These are phyloP conservation scores for Mirza zaza DNA, from an alignment of 2,113 vertebrate genomes.

Conservation along the genomic window DNA sequence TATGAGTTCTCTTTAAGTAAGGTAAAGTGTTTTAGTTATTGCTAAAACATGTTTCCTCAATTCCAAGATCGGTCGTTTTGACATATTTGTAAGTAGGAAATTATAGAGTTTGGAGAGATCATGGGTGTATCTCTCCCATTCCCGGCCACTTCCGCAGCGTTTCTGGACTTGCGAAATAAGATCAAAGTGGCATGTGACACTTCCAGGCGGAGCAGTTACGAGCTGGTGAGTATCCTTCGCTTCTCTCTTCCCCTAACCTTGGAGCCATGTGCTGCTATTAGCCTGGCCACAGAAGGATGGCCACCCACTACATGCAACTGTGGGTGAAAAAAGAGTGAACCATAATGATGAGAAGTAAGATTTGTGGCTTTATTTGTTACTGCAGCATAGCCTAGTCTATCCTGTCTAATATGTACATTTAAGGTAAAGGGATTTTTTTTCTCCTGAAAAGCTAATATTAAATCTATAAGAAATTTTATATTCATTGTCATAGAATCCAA, in stretches of 20 bases:
- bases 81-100: neutral
- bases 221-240: neutral
- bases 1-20: neutral
- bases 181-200: neutral
- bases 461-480: neutral
- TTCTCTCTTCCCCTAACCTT: neutral
- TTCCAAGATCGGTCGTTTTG: neutral
- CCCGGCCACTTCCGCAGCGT: neutral
- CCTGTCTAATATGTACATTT: neutral
- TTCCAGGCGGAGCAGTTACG: neutral
- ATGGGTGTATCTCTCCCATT: neutral
- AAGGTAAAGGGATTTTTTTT: neutral
- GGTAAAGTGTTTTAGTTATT: neutral
- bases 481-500: neutral
- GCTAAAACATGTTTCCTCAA: neutral
- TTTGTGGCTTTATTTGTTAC: neutral
- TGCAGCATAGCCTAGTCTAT: neutral
- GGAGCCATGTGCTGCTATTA: neutral
- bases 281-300: fast-evolving
- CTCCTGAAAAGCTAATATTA: neutral
- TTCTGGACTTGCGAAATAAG: neutral
- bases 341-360: neutral
- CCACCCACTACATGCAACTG: neutral
- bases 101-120: neutral
- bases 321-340: neutral